phyloP scores from a whole-genome alignment of 2,113 vertebrate genomes.

The Nothobranchius kuhntae region DNA sequence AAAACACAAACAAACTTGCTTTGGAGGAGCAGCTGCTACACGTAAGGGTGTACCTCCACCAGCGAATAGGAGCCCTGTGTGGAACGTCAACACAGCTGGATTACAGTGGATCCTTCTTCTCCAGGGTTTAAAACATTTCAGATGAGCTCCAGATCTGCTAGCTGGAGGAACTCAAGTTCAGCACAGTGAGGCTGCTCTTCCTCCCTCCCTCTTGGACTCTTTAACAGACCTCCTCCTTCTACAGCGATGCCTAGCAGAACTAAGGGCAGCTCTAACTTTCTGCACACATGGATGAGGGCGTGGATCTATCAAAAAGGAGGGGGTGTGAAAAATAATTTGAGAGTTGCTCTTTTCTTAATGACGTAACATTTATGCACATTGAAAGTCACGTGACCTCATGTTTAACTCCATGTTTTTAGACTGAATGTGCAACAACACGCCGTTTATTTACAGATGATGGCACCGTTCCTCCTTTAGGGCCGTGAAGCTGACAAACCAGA shows the following conservation, averaged over 20 bases:
- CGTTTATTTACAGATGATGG: too few relatives aligned
- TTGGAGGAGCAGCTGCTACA: conserved; percentile 64
- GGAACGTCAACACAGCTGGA: conserved; percentile 35
- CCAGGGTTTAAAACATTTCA: conserved; percentile 67
- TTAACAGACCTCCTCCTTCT: conserved; percentile 64
- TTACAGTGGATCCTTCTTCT: conserved; percentile 55
- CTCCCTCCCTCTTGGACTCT: conserved; percentile 22
- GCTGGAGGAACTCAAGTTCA: conserved; percentile 28
- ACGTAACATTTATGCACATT: conserved; percentile 27
- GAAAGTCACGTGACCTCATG: conserved; percentile 2
- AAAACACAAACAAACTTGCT: conserved; percentile 45
- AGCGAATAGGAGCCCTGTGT: conserved; percentile 51
- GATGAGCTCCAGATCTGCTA: conserved; percentile 62
- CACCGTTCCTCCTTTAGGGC: neutral
- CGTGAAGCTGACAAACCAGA: neutral
- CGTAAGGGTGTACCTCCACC: conserved; percentile 57
- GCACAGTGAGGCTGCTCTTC: conserved; percentile 11
- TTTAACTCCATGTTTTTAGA: conserved; percentile 1
- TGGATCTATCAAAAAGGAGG: conserved; percentile 32
- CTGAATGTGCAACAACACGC: conserved; percentile 5
- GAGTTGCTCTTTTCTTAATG: conserved; percentile 24
- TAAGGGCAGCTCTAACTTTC: conserved; percentile 47
- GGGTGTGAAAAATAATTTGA: conserved; percentile 58
- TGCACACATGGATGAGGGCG: conserved; percentile 64
- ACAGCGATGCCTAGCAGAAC: conserved; percentile 63